Evolutionary conservation across 2,797 vertebrate genomes (phyloP), one percentile per base, ranked within the genome.

Genomic region (Manis javanica): DNA sequence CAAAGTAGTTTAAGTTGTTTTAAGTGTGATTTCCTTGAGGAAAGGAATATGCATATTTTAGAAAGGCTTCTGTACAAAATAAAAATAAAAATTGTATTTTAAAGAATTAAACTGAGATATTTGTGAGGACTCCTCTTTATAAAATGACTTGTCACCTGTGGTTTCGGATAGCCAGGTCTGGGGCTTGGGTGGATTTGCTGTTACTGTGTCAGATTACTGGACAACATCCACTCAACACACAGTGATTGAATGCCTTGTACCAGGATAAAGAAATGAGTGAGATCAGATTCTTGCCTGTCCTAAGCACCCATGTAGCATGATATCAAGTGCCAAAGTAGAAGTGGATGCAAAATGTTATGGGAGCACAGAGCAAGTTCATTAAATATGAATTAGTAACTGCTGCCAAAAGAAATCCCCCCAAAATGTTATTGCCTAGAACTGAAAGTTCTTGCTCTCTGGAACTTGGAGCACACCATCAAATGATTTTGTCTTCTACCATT

Each of bases 11-110:
- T 71, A 75, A 81, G 49, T 83, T 49, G 29, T 74, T 84, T 57
- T 82, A 92, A 78, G 63, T 77, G 39, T 71, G 26, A 81, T 85
- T 78, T 64, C 53, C 46, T 94, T 74, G 31, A 89, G 49, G 16
- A 91, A 86, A 64, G 5, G 15, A 29, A 74, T 18, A 46, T 42
- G 3, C 34, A 29, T 89, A 81, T 88, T 86, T 97, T 95, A 55
- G 57, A 55, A 88, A 89, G n/a, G 4, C 2, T 61, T 89, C 11
- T 4, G 34, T n/a, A 53, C 2, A 87, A 93, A 72, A 77, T 82
- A 83, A 69, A 88, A 88, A 46, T 71, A 59, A 82, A 82, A 68
- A 69, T 51, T 74, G 94, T 82, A 68, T 89, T 94, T 92, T 84
- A 64, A 75, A 75, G 12, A 7, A 42, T 64, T 91, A 85, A 69